Conservation (phyloP, 2,113 vertebrate genomes). For the Oophaga pumilio region DNA sequence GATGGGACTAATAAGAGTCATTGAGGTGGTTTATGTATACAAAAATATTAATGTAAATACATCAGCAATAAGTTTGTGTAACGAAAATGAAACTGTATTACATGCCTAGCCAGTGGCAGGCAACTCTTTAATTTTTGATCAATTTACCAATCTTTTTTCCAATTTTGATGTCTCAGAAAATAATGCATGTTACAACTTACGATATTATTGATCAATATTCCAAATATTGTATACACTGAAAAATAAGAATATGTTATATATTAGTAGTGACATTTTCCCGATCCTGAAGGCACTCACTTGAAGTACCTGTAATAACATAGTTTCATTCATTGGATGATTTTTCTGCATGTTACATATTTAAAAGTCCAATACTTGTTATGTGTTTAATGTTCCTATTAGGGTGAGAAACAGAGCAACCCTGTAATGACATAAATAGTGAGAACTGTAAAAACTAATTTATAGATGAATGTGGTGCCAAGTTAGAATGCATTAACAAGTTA, state of each 20-base stretch:
- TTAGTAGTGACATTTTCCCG: background rate
- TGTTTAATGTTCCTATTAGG: constrained; percentile 26
- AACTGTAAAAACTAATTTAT: constrained; percentile 80
- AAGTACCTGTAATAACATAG: background rate
- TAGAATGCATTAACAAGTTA: constrained; percentile 81
- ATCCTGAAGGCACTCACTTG: background rate
- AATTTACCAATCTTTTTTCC: too few relatives aligned
- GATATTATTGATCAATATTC: background rate
- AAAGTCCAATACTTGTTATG: background rate
- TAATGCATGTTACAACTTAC: background rate
- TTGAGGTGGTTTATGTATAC: too few relatives aligned
- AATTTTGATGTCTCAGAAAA: background rate
- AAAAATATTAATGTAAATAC: too few relatives aligned
- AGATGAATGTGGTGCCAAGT: constrained; percentile 83
- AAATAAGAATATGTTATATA: background rate
- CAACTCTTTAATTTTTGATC: too few relatives aligned
- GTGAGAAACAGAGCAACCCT: constrained; percentile 63
- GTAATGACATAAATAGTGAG: constrained; percentile 75
- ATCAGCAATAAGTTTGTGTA: too few relatives aligned
- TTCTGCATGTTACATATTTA: too few relatives aligned
- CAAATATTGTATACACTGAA: background rate
- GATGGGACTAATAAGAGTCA: too few relatives aligned
- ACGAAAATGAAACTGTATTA: too few relatives aligned
- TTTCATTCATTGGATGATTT: background rate
- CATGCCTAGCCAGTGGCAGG: too few relatives aligned